phyloP scores from a whole-genome alignment of 2,113 vertebrate species.

The Vulpes ferrilata region DNA sequence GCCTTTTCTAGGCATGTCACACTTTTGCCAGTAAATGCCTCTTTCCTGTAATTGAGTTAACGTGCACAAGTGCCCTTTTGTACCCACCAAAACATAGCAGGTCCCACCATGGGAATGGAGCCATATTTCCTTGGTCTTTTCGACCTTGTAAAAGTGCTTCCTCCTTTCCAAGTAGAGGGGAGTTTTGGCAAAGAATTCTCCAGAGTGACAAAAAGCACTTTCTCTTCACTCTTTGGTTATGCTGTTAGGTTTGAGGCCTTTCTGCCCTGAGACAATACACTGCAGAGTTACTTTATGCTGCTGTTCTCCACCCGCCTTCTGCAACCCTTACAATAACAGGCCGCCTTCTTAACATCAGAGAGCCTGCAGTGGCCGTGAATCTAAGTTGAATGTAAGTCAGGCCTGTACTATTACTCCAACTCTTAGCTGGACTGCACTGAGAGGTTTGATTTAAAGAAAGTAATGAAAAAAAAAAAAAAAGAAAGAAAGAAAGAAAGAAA shows the following conservation, averaged over 20 bases:
- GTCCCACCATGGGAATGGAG: constrained; percentile 68
- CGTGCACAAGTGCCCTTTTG: neutral
- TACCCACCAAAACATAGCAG: constrained; percentile 62
- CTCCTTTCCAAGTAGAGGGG: constrained; percentile 75
- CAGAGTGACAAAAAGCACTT: constrained; percentile 70
- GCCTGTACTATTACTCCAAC: neutral
- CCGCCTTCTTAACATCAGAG: constrained; percentile 47
- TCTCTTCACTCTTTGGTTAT: constrained; percentile 72
- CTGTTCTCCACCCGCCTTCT: constrained; percentile 16
- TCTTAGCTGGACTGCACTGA: constrained; percentile 33
- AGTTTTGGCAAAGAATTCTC: constrained; percentile 66
- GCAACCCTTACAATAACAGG: constrained; percentile 30
- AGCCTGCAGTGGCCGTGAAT: constrained; percentile 14
- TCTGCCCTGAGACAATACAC: constrained; percentile 46
- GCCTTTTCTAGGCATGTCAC: constrained; percentile 61
- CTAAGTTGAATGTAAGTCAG: constrained; percentile 25
- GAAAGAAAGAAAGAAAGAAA: constrained; percentile 21
- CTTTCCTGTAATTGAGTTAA: constrained; percentile 62
- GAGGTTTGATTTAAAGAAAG: constrained; percentile 69
- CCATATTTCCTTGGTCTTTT: constrained; percentile 62
- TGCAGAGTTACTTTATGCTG: constrained; percentile 44
- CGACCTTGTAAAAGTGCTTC: constrained; percentile 71
- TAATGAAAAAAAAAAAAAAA: neutral
- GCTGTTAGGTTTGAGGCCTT: constrained; percentile 66
- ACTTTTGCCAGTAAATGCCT: constrained; percentile 72